Evolutionary conservation across 1,140 invertebrate species (phyloP), one percentile per base, ranked within the genome.

Genomic region (Trichoplusia ni): DNA sequence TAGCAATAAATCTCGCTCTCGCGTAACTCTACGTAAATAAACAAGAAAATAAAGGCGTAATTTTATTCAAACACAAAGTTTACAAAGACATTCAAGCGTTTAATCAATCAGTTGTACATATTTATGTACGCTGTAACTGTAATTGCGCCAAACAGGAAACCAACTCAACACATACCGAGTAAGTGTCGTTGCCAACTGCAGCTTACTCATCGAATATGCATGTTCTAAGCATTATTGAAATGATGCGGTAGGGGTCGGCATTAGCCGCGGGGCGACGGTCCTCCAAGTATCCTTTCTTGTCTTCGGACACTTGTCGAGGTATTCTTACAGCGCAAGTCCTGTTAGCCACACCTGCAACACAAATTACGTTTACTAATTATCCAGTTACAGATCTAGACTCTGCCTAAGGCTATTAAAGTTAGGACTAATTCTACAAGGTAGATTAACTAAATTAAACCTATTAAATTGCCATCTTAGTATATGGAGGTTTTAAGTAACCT

Each of bases 241-340:
- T 91, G 0, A 97, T 95, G 0, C 92, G 82, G 89, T 98, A 98
- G 0, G 98, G 97, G 87, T 99, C 97, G 82, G 96, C 97, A 90
- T 99, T 99, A 63, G 97, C 98, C 2, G 97, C 94, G 6, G 98
- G 98, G 79, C 98, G 92, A 59, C 98, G 92, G 88, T 99, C 98
- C 84, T 99, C 98, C 54, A 99, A 89, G 81, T 98, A 99, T 2
- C 98, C 98, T 79, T 95, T 95, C 73, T 96, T 95, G 0, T 97
- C 95, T 73, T 97, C 96, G 1, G 96, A 96, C 11, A 96, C 95
- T 1, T 91, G 91, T 4, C 96, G 93, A 6, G 96, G 96, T 82
- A 97, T 97, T 44, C 96, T 93, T 72, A 97, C 95, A 81, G 95
- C 96, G 77, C 93, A 93, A 9, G 93, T 94, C 54, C 96, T 93